Evolutionary conservation across 2,888 invertebrate species (phyloP).

Genomic region (Tachina grossa): DNA sequence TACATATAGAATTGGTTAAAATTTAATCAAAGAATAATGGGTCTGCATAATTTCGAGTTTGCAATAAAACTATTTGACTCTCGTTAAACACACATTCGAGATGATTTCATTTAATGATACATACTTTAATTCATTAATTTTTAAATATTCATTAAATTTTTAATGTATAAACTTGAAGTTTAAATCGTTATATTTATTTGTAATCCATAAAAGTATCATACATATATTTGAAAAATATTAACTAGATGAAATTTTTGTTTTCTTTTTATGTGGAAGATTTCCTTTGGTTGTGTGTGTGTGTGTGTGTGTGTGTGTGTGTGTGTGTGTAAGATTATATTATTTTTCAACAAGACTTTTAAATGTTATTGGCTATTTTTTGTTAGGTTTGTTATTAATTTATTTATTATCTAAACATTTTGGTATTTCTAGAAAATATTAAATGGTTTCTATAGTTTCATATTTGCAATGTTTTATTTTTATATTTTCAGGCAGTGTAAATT

Average conservation of each 20-base stretch:
- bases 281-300: too few relatives aligned
- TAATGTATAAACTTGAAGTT: background rate
- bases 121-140: background rate
- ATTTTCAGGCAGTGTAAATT: slow-evolving; percentile 65
- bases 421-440: slow-evolving; percentile 41
- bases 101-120: background rate
- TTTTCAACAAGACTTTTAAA: slow-evolving; percentile 24
- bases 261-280: slow-evolving; percentile 4
- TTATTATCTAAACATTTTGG: slow-evolving; percentile 47
- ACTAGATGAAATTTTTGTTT: background rate
- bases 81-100: background rate
- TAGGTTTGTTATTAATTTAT: slow-evolving; percentile 43
- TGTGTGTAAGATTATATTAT: background rate
- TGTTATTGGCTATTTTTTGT: slow-evolving; percentile 30
- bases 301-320: background rate
- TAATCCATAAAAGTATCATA: background rate
- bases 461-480: background rate
- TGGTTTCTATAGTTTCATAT: slow-evolving; percentile 31
- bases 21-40: background rate
- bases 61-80: background rate
- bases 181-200: slow-evolving; percentile 15
- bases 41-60: background rate
- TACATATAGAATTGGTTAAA: background rate
- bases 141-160: background rate
- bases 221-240: background rate